Percentiles rank a stretch among this genome's conserved stretches.
Conservation (phyloP, 2,113 vertebrate species). For the Rhinoderma darwinii region DNA sequence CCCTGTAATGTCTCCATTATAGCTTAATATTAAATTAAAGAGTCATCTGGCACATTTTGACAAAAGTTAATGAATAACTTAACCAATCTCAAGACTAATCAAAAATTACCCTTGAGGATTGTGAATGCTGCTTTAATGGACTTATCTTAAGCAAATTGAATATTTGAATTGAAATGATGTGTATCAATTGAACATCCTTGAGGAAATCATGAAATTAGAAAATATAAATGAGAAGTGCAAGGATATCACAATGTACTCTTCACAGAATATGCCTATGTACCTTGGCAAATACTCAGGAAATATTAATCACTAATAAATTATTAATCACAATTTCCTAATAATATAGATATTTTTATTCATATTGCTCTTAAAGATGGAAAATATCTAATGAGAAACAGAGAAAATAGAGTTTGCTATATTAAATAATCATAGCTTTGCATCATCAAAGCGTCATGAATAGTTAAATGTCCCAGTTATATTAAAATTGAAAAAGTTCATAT, state of each 20-base stretch:
- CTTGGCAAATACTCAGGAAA: not conserved
- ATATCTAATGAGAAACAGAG: not conserved
- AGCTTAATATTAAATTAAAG: conserved; percentile 57
- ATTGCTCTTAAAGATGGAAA: not conserved
- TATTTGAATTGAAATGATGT: conserved; percentile 60
- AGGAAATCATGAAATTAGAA: conserved; percentile 55
- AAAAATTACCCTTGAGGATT: conserved; percentile 55
- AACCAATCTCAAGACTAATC: conserved; percentile 59
- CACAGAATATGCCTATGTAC: not conserved
- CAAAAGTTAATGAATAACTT: conserved; percentile 60
- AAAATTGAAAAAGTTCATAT: not conserved
- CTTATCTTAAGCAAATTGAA: conserved; percentile 58
- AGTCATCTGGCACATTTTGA: conserved; percentile 56
- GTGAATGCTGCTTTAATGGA: conserved; percentile 52
- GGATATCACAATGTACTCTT: conserved; percentile 38
- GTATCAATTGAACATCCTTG: conserved; percentile 57
- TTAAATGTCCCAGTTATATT: not conserved
- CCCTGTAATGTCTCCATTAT: conserved; percentile 43
- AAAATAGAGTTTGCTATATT: not conserved
- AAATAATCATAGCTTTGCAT: not conserved
- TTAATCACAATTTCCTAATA: not conserved
- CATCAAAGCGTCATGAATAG: not conserved
- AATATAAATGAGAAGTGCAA: conserved; percentile 53
- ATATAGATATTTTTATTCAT: not conserved
- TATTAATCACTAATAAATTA: conserved; percentile 6